Conservation (phyloP, 1,140 invertebrate genomes). For the Pissodes strobi region DNA sequence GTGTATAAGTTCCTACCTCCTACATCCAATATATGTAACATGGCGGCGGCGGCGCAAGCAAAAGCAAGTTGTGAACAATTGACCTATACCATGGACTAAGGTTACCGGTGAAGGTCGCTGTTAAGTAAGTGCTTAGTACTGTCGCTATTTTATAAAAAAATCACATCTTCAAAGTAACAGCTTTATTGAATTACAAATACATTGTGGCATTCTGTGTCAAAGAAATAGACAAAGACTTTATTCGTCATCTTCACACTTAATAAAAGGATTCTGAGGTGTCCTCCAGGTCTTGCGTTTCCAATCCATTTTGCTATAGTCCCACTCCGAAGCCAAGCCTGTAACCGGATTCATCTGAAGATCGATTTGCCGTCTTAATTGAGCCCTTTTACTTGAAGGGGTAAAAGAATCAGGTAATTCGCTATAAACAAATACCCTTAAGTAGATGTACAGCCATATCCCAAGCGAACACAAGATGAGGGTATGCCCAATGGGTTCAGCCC, state of each 20-base stretch:
- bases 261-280: constrained; percentile 40
- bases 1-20: no score
- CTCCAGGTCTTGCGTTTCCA: constrained; percentile 59
- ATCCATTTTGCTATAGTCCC: constrained; percentile 69
- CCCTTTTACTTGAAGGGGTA: constrained; percentile 53
- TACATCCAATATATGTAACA: no score
- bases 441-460: constrained; percentile 37
- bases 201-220: no score
- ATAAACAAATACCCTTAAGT: constrained; percentile 19
- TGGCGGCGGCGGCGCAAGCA: no score
- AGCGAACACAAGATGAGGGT: constrained; percentile 29
- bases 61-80: no score
- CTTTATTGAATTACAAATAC: no score
- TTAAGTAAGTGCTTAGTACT: no score
- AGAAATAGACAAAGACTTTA: no score
- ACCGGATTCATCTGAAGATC: constrained; percentile 76
- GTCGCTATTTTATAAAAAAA: no score
- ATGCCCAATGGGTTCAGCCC: constrained; percentile 30
- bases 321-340: constrained; percentile 68
- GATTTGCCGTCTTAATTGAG: constrained; percentile 77
- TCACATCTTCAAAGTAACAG: no score
- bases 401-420: constrained; percentile 20
- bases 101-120: no score
- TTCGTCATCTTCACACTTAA: constrained; percentile 34
- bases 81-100: no score